phyloP scores from a whole-genome alignment of 2,888 invertebrate genomes.

The Macaria notata region DNA sequence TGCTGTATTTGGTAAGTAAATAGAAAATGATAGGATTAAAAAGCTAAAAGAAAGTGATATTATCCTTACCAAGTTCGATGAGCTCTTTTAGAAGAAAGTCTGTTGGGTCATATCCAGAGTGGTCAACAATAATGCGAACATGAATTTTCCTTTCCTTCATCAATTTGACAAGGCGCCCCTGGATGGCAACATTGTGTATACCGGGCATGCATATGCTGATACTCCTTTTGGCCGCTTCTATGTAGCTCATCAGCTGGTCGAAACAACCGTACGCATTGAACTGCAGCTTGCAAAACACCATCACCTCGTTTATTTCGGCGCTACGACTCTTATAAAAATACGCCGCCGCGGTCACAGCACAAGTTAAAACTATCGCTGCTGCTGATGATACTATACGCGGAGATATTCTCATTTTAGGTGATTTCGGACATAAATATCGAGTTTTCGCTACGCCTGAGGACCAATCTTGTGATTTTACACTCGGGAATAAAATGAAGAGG shows the following conservation, averaged over 20 bases:
- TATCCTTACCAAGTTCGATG: constrained; percentile 63
- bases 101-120: constrained; percentile 63
- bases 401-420: constrained; percentile 69
- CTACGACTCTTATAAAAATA: constrained; percentile 67
- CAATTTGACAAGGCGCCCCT: constrained; percentile 63
- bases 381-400: constrained; percentile 65
- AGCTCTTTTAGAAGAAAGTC: constrained; percentile 69
- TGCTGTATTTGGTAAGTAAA: neutral
- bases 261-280: constrained; percentile 72
- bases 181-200: constrained; percentile 74
- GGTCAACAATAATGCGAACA: constrained; percentile 68
- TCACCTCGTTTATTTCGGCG: constrained; percentile 70
- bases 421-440: constrained; percentile 62
- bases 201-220: constrained; percentile 75
- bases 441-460: constrained; percentile 42
- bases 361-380: constrained; percentile 67
- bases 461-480: constrained; percentile 60
- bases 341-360: constrained; percentile 69
- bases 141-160: constrained; percentile 63
- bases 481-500: constrained; percentile 61
- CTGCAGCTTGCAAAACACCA: constrained; percentile 77
- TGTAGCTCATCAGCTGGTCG: constrained; percentile 69
- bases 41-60: neutral
- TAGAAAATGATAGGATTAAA: neutral
- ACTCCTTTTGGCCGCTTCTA: constrained; percentile 64